A percentile compares a stretch with the other conserved stretches of the same genome.
Conservation (phyloP, 2,888 invertebrate genomes). For the Aethes cnicana region DNA sequence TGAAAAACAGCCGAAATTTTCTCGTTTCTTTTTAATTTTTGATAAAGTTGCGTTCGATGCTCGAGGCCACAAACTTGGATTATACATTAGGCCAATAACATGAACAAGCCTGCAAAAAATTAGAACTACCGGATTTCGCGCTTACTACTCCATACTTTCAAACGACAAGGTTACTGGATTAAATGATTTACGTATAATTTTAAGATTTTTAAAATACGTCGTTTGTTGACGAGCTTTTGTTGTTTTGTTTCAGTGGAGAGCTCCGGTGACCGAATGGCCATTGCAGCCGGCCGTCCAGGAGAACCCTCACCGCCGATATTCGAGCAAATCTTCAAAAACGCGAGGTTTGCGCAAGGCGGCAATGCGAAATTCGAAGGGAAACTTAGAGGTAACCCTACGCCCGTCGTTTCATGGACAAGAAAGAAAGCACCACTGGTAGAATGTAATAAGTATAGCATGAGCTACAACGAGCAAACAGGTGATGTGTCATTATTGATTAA, state of each 20-base stretch:
- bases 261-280: constrained; percentile 76
- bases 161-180: too few species aligned
- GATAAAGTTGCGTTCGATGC: too few species aligned
- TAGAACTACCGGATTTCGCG: too few species aligned
- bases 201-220: background rate
- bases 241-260: constrained; percentile 83
- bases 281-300: constrained; percentile 81
- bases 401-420: constrained; percentile 94
- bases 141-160: too few species aligned
- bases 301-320: constrained; percentile 96
- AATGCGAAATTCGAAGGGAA: constrained; percentile 96
- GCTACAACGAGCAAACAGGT: constrained; percentile 95
- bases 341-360: constrained; percentile 96
- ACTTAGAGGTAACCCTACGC: constrained; percentile 94
- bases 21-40: too few species aligned
- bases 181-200: background rate
- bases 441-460: constrained; percentile 93
- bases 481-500: constrained; percentile 95
- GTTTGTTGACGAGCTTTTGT: background rate
- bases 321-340: constrained; percentile 97
- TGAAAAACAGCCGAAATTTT: too few species aligned
- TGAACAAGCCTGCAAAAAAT: too few species aligned
- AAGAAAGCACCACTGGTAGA: constrained; percentile 92
- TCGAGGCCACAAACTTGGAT: too few species aligned
- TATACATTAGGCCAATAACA: too few species aligned